phyloP scores from a whole-genome alignment of 2,113 vertebrate genomes.

The Campylomormyrus numenius region DNA sequence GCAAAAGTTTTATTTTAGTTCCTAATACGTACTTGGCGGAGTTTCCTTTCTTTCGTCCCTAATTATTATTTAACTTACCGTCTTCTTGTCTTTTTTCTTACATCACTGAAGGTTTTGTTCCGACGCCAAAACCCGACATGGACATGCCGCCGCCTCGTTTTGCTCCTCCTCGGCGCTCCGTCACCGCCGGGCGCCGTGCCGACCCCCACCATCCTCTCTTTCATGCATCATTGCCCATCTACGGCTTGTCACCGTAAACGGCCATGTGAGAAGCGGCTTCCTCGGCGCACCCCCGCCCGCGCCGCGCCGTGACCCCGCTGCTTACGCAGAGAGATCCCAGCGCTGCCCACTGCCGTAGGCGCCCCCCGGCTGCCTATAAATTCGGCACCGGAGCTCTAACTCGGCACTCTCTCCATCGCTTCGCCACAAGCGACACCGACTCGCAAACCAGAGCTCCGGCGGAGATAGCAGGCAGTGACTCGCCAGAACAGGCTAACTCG shows the following conservation, averaged over 20 bases:
- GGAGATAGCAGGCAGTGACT: slow-evolving; percentile 68
- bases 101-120: background rate
- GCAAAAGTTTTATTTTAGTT: background rate
- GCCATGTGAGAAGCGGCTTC: slow-evolving; percentile 32
- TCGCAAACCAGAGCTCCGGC: slow-evolving; percentile 69
- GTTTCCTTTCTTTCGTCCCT: background rate
- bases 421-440: slow-evolving; percentile 41
- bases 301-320: slow-evolving; percentile 53
- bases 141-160: slow-evolving; percentile 10
- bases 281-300: slow-evolving; percentile 59
- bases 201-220: background rate
- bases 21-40: background rate
- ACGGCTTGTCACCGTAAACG: background rate
- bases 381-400: slow-evolving; percentile 34
- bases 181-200: slow-evolving; percentile 1
- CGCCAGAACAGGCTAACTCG: slow-evolving; percentile 65
- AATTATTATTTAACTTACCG: background rate
- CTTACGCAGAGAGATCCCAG: slow-evolving; percentile 68
- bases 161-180: slow-evolving; percentile 4
- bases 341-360: slow-evolving; percentile 65
- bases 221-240: background rate
- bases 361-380: slow-evolving; percentile 55
- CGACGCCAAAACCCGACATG: slow-evolving; percentile 6
- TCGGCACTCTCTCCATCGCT: slow-evolving; percentile 65
- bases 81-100: background rate